Evolutionary conservation across 2,888 invertebrate genomes (phyloP), one percentile per base, ranked within the genome.

Genomic region (Cheilosia soror): DNA sequence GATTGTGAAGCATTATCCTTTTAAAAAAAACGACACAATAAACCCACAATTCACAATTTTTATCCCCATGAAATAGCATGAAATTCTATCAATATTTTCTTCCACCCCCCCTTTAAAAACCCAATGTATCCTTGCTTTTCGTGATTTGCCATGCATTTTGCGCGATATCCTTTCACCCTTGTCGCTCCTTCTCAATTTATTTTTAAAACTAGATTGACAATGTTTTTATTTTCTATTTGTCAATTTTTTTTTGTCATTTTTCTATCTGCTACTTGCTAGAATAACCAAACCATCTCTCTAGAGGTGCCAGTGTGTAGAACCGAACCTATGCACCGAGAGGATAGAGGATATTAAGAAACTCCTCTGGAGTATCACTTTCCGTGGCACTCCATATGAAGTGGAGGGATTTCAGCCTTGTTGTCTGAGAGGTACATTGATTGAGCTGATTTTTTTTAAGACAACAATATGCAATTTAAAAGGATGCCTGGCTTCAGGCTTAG

Each of bases 21-120:
- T 80, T 80, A 49, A 63, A 57, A 63, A 57, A 75, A 85, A 60
- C 71, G 76, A 77, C 81, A 85, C 85, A 85, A 77, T 77, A 85
- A 81, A 77, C 69, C 68, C 49, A 49, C 80, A 85, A 81, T 81
- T 85, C 85, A 72, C 76, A 77, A 81, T 81, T 72, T 85, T 72
- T 80, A 81, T 85, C 76, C 60, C 62, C 85, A 75, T 80, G 80
- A 80, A 84, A 80, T 80, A 84, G 75, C 84, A 76, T 71, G 71
- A 62, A 85, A 85, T 76, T 85, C 76, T 68, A 77, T 85, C 81
- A 81, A 85, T 85, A 85, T 85, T 85, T 76, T 80, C 57, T 20
- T 31, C 25, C 40, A 60, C 13, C 7, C 53, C 53, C 68, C 37
- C 31, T 62, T 15, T 37, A 5, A 51, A 11, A 42, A 20, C 20